These are phyloP conservation scores for Venturia canescens DNA, from an alignment of 1,140 invertebrate genomes.

Conservation along the genomic window DNA sequence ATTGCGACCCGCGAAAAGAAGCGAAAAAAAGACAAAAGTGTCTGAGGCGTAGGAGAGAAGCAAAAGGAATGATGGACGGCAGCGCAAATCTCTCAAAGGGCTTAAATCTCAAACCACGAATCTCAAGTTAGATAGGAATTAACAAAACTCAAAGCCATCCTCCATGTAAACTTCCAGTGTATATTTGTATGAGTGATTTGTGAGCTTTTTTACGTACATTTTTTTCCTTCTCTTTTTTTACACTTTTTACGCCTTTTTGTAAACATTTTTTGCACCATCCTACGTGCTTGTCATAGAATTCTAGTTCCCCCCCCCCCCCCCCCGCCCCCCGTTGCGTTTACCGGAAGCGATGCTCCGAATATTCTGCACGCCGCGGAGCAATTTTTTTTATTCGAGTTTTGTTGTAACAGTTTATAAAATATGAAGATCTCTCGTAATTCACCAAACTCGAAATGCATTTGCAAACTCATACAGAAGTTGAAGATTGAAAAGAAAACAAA, in stretches of 20 bases:
- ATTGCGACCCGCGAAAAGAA: constrained; percentile 35
- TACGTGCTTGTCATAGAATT: constrained; percentile 36
- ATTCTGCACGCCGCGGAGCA: constrained; percentile 16
- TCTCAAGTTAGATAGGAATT: constrained; percentile 59
- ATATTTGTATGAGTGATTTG: constrained; percentile 59
- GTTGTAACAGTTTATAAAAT: constrained; percentile 49
- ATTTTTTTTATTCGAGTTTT: constrained; percentile 4
- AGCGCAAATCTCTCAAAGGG: constrained; percentile 15
- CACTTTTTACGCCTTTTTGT: constrained; percentile 34
- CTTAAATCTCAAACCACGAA: constrained; percentile 44
- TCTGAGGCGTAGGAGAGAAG: neutral
- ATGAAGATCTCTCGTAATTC: constrained; percentile 35
- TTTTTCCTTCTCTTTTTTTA: constrained; percentile 47
- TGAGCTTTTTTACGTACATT: constrained; percentile 44
- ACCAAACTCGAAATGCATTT: constrained; percentile 12
- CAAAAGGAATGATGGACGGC: constrained; percentile 32
- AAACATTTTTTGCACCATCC: neutral
- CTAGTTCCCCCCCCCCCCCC: no score
- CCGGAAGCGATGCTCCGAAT: constrained; percentile 6
- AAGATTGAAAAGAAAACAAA: constrained; percentile 44
- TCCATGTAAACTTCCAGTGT: constrained; percentile 69
- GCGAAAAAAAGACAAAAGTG: constrained; percentile 7
- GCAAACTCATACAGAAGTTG: neutral
- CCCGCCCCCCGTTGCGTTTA: constrained; percentile 19
- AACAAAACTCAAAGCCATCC: constrained; percentile 55